Conservation (phyloP, 1,140 invertebrate genomes). For the Helicoverpa zea region DNA sequence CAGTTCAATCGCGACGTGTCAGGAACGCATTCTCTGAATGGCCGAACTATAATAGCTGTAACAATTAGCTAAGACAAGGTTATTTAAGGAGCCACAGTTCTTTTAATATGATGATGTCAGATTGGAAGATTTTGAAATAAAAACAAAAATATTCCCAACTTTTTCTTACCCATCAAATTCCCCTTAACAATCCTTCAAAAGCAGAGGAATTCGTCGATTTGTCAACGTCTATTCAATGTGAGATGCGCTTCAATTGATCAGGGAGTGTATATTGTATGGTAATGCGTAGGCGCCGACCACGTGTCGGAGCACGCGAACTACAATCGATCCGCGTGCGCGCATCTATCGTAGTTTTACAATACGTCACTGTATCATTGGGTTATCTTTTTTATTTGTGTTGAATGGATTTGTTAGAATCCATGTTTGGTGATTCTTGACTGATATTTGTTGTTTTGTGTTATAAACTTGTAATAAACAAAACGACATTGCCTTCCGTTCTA, state of each 20-base stretch:
- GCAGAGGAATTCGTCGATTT: neutral
- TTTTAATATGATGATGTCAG: neutral
- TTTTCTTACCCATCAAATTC: no score
- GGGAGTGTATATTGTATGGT: slow-evolving; percentile 21
- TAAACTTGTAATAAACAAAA: no score
- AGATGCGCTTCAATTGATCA: slow-evolving; percentile 22
- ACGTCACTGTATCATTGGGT: slow-evolving; percentile 8
- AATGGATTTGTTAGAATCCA: neutral
- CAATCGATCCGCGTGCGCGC: neutral
- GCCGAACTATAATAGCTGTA: slow-evolving; percentile 8
- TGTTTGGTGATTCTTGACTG: neutral
- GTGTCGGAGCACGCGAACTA: slow-evolving; percentile 2
- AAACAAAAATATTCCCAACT: no score
- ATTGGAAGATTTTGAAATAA: neutral
- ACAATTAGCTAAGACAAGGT: slow-evolving; percentile 11
- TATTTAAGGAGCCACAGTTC: neutral
- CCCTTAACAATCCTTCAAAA: no score
- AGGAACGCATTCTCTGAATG: no score
- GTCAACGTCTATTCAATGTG: neutral
- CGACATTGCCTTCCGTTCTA: no score
- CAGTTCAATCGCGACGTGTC: no score
- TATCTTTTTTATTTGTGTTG: neutral
- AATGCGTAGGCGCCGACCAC: slow-evolving; percentile 34
- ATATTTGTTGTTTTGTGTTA: no score
- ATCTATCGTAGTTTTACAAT: slow-evolving; percentile 19